A percentile compares a stretch with the other conserved stretches of the same genome.
phyloP scores from a whole-genome alignment of 2,888 invertebrate genomes.

The Ptilodon capucinus region DNA sequence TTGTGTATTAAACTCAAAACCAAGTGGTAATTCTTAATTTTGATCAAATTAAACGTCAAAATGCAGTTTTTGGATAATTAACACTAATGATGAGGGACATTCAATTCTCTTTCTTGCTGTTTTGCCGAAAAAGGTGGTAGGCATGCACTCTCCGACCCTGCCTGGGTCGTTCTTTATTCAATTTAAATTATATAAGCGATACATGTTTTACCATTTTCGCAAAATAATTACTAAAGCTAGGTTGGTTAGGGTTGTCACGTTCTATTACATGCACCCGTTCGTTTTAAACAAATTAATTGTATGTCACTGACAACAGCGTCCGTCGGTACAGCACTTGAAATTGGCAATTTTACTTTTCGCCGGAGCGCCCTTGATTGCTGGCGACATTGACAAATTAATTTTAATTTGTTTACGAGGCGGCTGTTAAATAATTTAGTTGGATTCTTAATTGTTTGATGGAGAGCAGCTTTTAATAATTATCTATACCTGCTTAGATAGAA shows the following conservation, averaged over 20 bases:
- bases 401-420: constrained; percentile 16
- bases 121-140: no score
- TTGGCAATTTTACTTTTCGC: constrained; percentile 15
- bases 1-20: no score
- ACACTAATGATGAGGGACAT: no score
- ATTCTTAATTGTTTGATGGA: neutral
- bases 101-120: no score
- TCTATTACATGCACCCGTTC: constrained; percentile 21
- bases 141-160: no score
- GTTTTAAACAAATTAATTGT: constrained; percentile 17
- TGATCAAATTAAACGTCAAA: no score
- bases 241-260: constrained; percentile 4
- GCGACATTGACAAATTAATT: constrained; percentile 35
- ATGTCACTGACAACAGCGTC: constrained; percentile 1
- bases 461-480: neutral
- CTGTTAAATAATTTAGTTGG: neutral
- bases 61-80: no score
- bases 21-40: no score
- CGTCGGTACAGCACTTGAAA: constrained; percentile 7
- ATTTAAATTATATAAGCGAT: no score
- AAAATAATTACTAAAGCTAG: neutral
- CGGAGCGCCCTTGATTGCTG: constrained; percentile 13
- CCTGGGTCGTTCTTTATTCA: no score
- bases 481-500: no score
- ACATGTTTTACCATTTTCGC: no score